These are phyloP conservation scores for Xestia ashworthii DNA, from an alignment of 2,888 invertebrate species.

Conservation along the genomic window DNA sequence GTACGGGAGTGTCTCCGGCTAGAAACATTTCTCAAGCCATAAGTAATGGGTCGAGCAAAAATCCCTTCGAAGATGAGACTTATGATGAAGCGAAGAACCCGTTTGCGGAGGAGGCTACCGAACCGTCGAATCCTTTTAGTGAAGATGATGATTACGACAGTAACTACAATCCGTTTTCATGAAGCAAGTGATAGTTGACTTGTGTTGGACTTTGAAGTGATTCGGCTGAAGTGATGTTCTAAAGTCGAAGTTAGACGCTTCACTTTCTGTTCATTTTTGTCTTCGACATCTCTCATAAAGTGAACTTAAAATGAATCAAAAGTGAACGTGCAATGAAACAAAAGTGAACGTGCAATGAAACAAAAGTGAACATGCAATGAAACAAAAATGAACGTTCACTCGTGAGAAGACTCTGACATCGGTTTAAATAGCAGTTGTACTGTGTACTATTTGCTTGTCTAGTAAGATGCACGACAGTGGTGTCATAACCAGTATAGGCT, in stretches of 20 bases:
- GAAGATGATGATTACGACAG: constrained; percentile 93
- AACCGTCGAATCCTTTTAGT: constrained; percentile 90
- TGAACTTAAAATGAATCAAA: neutral
- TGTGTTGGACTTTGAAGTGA: constrained; percentile 19
- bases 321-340: neutral
- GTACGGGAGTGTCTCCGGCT: constrained; percentile 70
- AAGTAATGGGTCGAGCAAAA: constrained; percentile 66
- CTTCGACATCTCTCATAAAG: neutral
- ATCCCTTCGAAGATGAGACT: constrained; percentile 86
- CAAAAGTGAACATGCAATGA: neutral
- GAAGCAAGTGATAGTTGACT: constrained; percentile 61
- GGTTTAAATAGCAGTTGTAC: neutral
- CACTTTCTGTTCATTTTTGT: neutral
- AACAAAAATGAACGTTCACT: neutral
- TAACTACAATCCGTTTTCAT: constrained; percentile 94
- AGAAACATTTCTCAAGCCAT: constrained; percentile 71
- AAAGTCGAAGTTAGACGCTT: neutral
- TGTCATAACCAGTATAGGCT: neutral
- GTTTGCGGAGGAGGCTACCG: constrained; percentile 90
- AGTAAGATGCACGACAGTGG: neutral
- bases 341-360: neutral
- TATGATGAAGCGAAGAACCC: constrained; percentile 93
- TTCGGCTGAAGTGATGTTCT: too few relatives aligned
- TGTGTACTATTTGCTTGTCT: neutral
- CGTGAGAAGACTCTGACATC: neutral